phyloP scores from a whole-genome alignment of 2,113 vertebrate species.

The Engraulis encrasicolus region DNA sequence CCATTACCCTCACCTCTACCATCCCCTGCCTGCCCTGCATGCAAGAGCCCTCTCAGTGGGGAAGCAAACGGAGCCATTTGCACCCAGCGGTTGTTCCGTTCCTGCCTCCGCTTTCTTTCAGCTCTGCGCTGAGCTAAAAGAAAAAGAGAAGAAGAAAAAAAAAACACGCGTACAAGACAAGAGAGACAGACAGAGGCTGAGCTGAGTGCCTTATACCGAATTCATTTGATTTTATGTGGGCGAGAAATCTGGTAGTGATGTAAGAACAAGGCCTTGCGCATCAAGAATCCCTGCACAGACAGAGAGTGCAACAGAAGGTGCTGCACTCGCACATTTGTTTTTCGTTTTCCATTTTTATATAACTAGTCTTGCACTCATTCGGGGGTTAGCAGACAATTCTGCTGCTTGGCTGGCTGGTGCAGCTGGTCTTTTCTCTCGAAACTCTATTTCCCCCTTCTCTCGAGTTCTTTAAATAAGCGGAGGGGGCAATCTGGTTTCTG shows the following conservation, averaged over 20 bases:
- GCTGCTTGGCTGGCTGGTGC: not conserved
- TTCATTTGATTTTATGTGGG: not conserved
- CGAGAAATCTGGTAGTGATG: not conserved
- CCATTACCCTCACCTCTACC: conserved; percentile 36
- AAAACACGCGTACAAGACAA: too few relatives aligned
- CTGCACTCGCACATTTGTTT: not conserved
- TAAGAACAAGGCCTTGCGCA: not conserved
- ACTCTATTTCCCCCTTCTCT: not conserved
- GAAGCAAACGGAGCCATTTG: conserved; percentile 31
- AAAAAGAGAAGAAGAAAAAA: too few relatives aligned
- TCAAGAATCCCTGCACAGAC: not conserved
- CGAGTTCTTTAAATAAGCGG: not conserved
- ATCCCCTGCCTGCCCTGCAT: not conserved
- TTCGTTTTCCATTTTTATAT: too few relatives aligned
- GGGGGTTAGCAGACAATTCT: not conserved
- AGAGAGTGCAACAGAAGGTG: too few relatives aligned
- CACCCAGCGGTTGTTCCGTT: not conserved
- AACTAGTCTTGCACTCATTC: not conserved
- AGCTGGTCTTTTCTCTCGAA: not conserved
- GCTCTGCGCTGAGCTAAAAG: not conserved
- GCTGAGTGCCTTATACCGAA: too few relatives aligned
- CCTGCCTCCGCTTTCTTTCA: conserved; percentile 31
- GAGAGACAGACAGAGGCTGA: not conserved
- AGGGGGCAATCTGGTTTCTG: not conserved
- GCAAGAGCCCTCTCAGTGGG: not conserved